Evolutionary conservation across 2,888 invertebrate genomes (phyloP), one percentile per base, ranked within the genome.

Genomic region (Mimachlamys varia): DNA sequence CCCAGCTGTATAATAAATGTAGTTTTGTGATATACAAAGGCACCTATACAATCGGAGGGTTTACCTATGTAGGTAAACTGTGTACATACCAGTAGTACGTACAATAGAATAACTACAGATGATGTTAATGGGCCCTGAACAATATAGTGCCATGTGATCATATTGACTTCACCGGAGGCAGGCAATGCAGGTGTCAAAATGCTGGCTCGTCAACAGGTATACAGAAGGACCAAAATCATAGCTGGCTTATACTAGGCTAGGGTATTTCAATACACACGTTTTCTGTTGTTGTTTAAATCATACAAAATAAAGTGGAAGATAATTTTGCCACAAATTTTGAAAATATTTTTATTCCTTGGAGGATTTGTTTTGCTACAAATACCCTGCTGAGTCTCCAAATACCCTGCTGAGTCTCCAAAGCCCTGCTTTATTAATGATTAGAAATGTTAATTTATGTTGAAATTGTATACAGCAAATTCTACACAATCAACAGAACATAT

Each of bases 61-160:
- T 76, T 76, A 76, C 76, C 76, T 76, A 27, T 76, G 76, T 76
- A 76, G 76, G 76, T 76, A 76, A 76, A 76, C 76, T 76, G 76
- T 76, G 76, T 76, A 76, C 76, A 76, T 76, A 76, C 76, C 76
- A 76, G 76, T 1, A 76, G 76, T 33, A 27, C 33, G 27, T 33
- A 76, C 76, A 76, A 76, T 33, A 76, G 76, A 27, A 76, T 76
- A 27, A 27, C 76, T 76, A 76, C 76, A 76, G 76, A 76, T 76
- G 76, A 76, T 76, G 27, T 76, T 76, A 76, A 76, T 76, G 76
- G 76, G 76, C 7, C 33, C 76, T 27, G 76, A 27, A 76, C 76
- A 76, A 76, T 76, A 76, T 76, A 76, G 76, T 76, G 76, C 76
- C 76, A 33, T 76, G 76, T 76, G 76, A 76, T 76, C 76, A 76